Evolutionary conservation across 2,888 invertebrate species (phyloP).

Genomic region (Drosophila mimica): DNA sequence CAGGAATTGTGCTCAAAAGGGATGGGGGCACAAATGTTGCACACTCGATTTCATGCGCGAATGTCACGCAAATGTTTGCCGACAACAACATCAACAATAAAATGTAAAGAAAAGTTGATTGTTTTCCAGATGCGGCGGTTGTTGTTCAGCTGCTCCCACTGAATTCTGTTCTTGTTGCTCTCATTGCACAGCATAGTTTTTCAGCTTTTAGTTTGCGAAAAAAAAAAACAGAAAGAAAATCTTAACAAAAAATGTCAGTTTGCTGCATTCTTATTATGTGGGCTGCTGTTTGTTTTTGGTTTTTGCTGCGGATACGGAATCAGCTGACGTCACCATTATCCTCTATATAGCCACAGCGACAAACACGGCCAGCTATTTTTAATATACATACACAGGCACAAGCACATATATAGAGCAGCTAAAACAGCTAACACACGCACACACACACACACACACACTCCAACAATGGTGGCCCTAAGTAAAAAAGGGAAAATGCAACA

Average conservation of each 20-base stretch:
- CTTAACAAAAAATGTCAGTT: conserved; percentile 40
- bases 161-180: conserved; percentile 14
- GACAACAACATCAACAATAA: conserved; percentile 51
- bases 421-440: conserved; percentile 1
- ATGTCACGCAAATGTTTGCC: conserved; percentile 71
- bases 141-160: conserved; percentile 22
- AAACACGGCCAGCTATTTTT: conserved; percentile 61
- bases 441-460: conserved; percentile 24
- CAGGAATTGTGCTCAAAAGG: background rate
- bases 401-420: conserved; percentile 7
- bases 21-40: conserved; percentile 54
- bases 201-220: conserved; percentile 22
- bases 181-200: conserved; percentile 47
- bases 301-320: conserved; percentile 52
- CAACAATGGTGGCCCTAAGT: conserved; percentile 68
- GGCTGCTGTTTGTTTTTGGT: conserved; percentile 25
- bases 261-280: conserved; percentile 55
- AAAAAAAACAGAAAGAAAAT: conserved; percentile 15
- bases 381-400: conserved; percentile 35
- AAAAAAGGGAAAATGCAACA: conserved; percentile 42
- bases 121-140: conserved; percentile 54
- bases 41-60: conserved; percentile 78
- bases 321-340: conserved; percentile 71
- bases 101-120: conserved; percentile 67
- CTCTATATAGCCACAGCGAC: conserved; percentile 29